A percentile compares a stretch with the other conserved stretches of the same genome.
Evolutionary conservation across 2,113 vertebrate species (phyloP).

Genomic region (Suricata suricatta): DNA sequence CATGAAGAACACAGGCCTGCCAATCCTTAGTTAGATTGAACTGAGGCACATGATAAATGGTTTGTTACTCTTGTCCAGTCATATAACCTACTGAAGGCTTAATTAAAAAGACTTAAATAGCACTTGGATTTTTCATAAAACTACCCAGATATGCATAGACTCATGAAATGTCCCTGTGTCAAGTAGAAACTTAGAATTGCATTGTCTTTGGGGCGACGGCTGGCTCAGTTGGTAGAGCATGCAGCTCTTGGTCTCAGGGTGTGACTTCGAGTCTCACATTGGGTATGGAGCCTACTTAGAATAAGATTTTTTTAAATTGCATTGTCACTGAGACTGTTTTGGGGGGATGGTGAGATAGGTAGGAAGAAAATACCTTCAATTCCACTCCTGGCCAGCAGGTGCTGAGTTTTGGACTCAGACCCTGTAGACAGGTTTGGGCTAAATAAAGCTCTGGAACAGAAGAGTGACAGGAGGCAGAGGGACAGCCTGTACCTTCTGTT

Average conservation of each 20-base stretch:
- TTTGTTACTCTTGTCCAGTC: background rate
- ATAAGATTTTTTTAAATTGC: background rate
- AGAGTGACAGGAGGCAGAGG: background rate
- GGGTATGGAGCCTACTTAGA: background rate
- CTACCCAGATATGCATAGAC: background rate
- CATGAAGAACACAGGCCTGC: background rate
- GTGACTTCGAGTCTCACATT: background rate
- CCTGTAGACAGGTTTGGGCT: background rate
- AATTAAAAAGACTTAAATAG: conserved; percentile 24
- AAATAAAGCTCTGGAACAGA: conserved; percentile 1
- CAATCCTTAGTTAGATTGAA: background rate
- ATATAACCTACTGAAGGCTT: background rate
- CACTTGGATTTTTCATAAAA: background rate
- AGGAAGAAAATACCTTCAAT: background rate
- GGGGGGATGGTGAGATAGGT: background rate
- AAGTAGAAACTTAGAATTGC: conserved; percentile 8
- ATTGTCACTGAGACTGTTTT: background rate
- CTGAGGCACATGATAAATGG: background rate
- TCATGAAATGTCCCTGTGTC: background rate
- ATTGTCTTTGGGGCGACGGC: background rate
- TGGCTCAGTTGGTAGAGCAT: background rate
- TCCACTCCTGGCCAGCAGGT: conserved; percentile 37
- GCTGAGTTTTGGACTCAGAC: background rate
- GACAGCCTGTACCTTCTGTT: background rate
- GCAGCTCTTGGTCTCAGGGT: background rate